Percentiles rank a stretch among this genome's conserved stretches.
Evolutionary conservation across 2,113 vertebrate genomes (phyloP).

Genomic region (Siphamia tubifer): DNA sequence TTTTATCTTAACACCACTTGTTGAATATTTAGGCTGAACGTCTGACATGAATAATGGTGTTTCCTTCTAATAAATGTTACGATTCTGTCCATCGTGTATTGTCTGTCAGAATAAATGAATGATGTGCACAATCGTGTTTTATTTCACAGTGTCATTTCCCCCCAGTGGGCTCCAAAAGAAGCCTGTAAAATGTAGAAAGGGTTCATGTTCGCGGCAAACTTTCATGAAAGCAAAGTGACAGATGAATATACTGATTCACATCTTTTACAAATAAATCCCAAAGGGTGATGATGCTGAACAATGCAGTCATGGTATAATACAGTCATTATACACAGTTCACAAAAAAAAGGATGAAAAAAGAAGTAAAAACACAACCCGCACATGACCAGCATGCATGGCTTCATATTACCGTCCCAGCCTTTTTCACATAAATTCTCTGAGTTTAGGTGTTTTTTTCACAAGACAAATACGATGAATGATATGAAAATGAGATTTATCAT

Average conservation of each 20-base stretch:
- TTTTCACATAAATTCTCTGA: slow-evolving; percentile 1
- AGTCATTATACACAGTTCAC: slow-evolving; percentile 83
- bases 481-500: slow-evolving; percentile 79
- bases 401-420: slow-evolving; percentile 83
- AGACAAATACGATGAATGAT: slow-evolving; percentile 83
- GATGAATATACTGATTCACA: slow-evolving; percentile 73
- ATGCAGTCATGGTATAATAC: slow-evolving; percentile 86
- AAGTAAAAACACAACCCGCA: slow-evolving; percentile 72
- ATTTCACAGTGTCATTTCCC: slow-evolving; percentile 3
- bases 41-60: background rate
- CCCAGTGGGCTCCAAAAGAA: slow-evolving; percentile 15
- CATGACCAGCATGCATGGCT: slow-evolving; percentile 96
- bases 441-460: slow-evolving; percentile 77
- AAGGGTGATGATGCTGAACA: slow-evolving; percentile 84
- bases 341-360: slow-evolving; percentile 82
- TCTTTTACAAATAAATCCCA: slow-evolving; percentile 71
- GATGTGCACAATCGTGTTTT: slow-evolving; percentile 16
- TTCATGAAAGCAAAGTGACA: slow-evolving; percentile 73
- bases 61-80: background rate
- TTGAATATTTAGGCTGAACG: slow-evolving; percentile 44
- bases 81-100: background rate
- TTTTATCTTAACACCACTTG: slow-evolving; percentile 53
- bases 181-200: slow-evolving; percentile 39
- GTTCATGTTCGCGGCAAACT: slow-evolving; percentile 74
- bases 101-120: slow-evolving; percentile 16